Percentiles rank a stretch among this genome's conserved stretches.
These are phyloP conservation scores for Pogonomyrmex californicus DNA, from an alignment of 1,140 invertebrate genomes.

Conservation along the genomic window DNA sequence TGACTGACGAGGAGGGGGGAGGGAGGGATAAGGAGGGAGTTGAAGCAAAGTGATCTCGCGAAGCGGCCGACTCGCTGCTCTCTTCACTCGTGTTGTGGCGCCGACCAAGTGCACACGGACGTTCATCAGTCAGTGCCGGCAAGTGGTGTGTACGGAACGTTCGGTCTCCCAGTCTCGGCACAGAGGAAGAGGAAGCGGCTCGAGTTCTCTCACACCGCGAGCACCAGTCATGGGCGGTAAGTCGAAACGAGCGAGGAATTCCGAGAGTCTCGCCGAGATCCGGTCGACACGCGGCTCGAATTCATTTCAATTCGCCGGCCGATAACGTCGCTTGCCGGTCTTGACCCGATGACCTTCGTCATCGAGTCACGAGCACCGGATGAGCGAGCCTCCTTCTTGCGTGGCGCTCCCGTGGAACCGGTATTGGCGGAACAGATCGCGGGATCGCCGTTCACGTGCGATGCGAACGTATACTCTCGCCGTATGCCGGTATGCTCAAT, in stretches of 20 bases:
- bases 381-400: background rate
- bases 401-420: too few species aligned
- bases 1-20: background rate
- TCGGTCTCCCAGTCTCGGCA: constrained; percentile 36
- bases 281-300: constrained; percentile 4
- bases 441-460: background rate
- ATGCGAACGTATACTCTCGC: background rate
- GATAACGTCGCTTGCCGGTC: constrained; percentile 75
- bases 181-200: constrained; percentile 30
- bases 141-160: constrained; percentile 75
- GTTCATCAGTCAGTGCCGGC: constrained; percentile 75
- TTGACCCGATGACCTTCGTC: constrained; percentile 84
- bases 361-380: too few species aligned
- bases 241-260: constrained; percentile 26
- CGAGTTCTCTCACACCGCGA: constrained; percentile 35
- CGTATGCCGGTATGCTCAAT: background rate
- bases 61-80: constrained; percentile 19
- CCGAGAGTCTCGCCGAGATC: background rate
- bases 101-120: constrained; percentile 71
- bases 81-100: constrained; percentile 79
- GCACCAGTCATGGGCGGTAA: constrained; percentile 80
- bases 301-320: constrained; percentile 26
- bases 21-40: background rate
- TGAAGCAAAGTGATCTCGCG: background rate
- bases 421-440: background rate